Percentiles rank a stretch among this genome's conserved stretches.
phyloP scores from a whole-genome alignment of 2,888 invertebrate genomes.

The Synanthedon andrenaeformis region DNA sequence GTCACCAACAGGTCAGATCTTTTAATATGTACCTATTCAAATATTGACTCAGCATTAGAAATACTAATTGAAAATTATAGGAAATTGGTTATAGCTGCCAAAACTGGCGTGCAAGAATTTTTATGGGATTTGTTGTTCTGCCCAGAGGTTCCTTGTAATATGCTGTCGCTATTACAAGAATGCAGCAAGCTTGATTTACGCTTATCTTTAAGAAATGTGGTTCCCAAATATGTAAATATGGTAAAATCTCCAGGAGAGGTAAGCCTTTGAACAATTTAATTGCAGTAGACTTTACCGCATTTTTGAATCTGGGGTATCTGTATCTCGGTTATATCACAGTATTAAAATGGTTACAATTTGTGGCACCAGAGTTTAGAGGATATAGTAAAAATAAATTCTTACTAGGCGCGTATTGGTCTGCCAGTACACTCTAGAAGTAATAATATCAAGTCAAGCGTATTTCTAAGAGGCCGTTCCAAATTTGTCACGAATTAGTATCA shows the following conservation, averaged over 20 bases:
- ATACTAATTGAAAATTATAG: neutral
- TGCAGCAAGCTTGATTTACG: neutral
- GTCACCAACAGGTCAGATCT: neutral
- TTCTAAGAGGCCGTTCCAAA: no score
- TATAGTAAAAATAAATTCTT: neutral
- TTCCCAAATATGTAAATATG: no score
- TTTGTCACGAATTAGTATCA: no score
- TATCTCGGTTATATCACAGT: neutral
- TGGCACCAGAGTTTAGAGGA: neutral
- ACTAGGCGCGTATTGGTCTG: neutral
- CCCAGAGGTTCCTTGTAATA: neutral
- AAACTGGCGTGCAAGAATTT: neutral
- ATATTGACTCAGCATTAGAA: no score
- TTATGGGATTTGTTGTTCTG: neutral
- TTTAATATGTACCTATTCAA: neutral
- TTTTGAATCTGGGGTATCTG: neutral
- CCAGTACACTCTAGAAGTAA: no score
- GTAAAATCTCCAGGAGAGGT: neutral
- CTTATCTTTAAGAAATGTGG: neutral
- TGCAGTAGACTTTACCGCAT: neutral
- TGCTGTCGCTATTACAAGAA: neutral
- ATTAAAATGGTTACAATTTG: neutral
- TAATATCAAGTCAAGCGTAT: no score
- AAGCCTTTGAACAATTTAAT: neutral
- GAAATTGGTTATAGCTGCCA: neutral